Evolutionary conservation across 2,113 vertebrate species (phyloP), one percentile per base, ranked within the genome.

Genomic region (Podarcis muralis): DNA sequence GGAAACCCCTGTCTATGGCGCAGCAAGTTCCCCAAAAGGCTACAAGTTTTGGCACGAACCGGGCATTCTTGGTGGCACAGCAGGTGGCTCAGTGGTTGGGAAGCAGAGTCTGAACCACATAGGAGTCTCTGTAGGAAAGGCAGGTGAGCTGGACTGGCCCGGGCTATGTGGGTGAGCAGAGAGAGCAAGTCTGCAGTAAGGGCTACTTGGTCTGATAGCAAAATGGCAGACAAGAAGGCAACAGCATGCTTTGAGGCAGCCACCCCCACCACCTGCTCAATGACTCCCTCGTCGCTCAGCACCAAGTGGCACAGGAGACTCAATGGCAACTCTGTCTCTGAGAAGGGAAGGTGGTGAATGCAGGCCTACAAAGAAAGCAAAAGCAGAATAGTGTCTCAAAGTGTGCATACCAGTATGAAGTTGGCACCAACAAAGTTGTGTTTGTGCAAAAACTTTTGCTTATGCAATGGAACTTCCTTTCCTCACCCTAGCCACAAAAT

Each of bases 301-400:
- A 97, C 95, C 20, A 99, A 93, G 66, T 94, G 97, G 91, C 98
- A 96, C 85, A 99, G 95, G 81, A 99, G 96, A 88, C 97, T 97
- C 80, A 99, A 81, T 16, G 98, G 98, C 89, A 98, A 95, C 94
- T 98, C 97, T 0, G 97, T 94, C 16, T 96, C 95, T 0, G 84
- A 86, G 77, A 96, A 84, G 0, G 97, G 96, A 90, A 98, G 96
- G 71, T 95, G 94, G 74, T 71, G 78, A 90, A 97, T 95, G 83
- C 98, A 98, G 85, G 97, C 97, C 99, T 99, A 95, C 93, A 86
- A 90, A 25, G 90, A 84, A 69, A 22, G 37, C 86, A 77, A 80
- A 1, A 81, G 18, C 12, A 81, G 7, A 59, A 18, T 9, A 40
- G 23, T 27, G 20, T 40, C 20, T 86, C 22, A 0, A 27, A 18